Evolutionary conservation across 1,140 invertebrate species (phyloP).

Genomic region (Lepidurus couesii): DNA sequence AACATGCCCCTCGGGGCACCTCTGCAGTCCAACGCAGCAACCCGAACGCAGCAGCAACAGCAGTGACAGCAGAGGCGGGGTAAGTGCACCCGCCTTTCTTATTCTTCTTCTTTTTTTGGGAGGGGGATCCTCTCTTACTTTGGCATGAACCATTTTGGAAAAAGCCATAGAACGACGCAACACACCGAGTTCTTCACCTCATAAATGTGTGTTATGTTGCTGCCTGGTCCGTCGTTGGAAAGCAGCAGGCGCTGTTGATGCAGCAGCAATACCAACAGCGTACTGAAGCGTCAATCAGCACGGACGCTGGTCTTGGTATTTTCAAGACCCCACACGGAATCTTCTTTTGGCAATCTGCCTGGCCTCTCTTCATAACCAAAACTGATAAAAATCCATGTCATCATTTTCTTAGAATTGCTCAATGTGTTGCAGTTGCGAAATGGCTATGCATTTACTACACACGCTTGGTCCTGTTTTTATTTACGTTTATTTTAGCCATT

Average conservation of each 20-base stretch:
- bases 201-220: background rate
- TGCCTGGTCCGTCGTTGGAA: background rate
- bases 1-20: constrained; percentile 15
- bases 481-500: no score
- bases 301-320: background rate
- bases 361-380: no score
- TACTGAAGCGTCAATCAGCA: background rate
- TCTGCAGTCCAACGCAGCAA: constrained; percentile 17
- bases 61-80: constrained; percentile 5
- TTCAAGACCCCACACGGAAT: background rate
- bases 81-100: constrained; percentile 3
- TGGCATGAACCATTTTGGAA: background rate
- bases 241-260: constrained; percentile 8
- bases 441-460: no score
- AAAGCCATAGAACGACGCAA: background rate
- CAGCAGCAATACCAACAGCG: background rate
- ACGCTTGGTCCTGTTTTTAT: no score
- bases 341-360: background rate
- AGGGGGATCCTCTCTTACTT: background rate
- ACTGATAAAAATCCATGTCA: no score
- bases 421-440: no score
- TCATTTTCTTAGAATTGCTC: no score
- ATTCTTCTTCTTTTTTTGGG: background rate
- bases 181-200: background rate
- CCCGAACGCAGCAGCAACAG: background rate